A percentile compares a stretch with the other conserved stretches of the same genome.
These are phyloP conservation scores for Oedothorax gibbosus DNA, from an alignment of 1,140 invertebrate genomes.

Conservation along the genomic window DNA sequence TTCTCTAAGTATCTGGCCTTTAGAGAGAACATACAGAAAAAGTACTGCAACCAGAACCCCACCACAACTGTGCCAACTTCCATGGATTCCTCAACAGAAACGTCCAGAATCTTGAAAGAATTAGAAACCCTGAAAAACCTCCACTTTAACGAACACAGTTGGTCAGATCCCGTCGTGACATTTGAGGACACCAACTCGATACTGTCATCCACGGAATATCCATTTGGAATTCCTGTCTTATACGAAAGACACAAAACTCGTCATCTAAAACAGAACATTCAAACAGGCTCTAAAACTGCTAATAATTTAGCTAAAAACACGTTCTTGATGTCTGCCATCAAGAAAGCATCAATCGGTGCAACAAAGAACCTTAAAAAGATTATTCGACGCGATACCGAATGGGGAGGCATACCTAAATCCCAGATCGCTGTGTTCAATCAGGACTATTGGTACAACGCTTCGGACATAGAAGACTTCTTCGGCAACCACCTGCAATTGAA, in stretches of 20 bases:
- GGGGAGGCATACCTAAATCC: conserved; percentile 30
- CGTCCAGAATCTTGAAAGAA: not conserved
- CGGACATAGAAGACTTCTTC: conserved; percentile 46
- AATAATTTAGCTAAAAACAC: not conserved
- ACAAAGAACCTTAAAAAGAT: not conserved
- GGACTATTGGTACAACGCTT: conserved; percentile 38
- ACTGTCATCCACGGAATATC: not conserved
- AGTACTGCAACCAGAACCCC: conserved; percentile 49
- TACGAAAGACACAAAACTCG: not conserved
- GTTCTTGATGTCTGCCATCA: not conserved
- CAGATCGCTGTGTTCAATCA: conserved; percentile 10
- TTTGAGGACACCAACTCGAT: not conserved
- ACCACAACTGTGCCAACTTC: conserved; percentile 14
- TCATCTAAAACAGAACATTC: not conserved
- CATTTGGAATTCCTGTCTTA: not conserved
- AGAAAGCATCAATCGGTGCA: not conserved
- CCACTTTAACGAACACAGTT: not conserved
- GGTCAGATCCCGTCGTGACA: not conserved
- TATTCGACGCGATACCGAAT: not conserved
- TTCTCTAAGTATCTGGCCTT: conserved; percentile 48
- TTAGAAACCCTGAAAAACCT: not conserved
- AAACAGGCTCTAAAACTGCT: not conserved
- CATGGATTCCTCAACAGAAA: not conserved
- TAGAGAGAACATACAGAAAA: conserved; percentile 53
- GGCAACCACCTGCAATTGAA: conserved; percentile 22